Base-by-base conservation (phyloP, 2,797 vertebrate genomes). In the Sphenodon punctatus region DNA sequence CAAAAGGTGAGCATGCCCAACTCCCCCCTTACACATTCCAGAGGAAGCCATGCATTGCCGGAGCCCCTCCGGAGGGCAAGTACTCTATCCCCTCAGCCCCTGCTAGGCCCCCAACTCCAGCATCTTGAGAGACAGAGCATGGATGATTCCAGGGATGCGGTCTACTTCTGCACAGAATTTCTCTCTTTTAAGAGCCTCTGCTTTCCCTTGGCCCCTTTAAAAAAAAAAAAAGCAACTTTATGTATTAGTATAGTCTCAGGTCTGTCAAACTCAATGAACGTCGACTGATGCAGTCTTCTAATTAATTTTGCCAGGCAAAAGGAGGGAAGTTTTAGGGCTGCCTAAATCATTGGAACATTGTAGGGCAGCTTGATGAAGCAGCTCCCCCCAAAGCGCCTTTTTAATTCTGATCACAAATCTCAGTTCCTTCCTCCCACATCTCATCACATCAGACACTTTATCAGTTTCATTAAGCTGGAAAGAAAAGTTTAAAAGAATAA, bases 221-320 rank as follows among this genome's bases (percentile, higher is more conserved):
- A 46, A 69, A 20, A 46, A 43, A 4, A 25, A 5, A 41, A 27
- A 74, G 39, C 70, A 82, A 67, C 66, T 72, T 63, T 13, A 23
- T 10, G 43, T 81, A 88, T 78, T 81, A 83, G 23, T 59, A 82
- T 1, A 86, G 16, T 61, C 67, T 78, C 63, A 74, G 41, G 63
- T 69, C 71, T 64, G 82, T 79, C 85, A 88, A 82, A 79, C 56
- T 74, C 70, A 82, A 46, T 86, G 42, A 87, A 39, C 22, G 10
- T 17, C 75, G 55, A 86, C 5, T 56, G 43, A 78, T 51, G 43
- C 7, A 86, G 67, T 38, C 39, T 79, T 89, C 79, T 89, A 86
- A 88, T 22, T 3, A 22, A 49, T 76, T 87, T 80, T 88, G 67
- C 67, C 67, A 75, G 39, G 23, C 38, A 68, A 80, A 88, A 12